Percentiles rank a stretch among this genome's conserved stretches.
These are phyloP conservation scores for Caenorhabditis doughertyi DNA, from an alignment of 2,888 invertebrate genomes.

Conservation along the genomic window DNA sequence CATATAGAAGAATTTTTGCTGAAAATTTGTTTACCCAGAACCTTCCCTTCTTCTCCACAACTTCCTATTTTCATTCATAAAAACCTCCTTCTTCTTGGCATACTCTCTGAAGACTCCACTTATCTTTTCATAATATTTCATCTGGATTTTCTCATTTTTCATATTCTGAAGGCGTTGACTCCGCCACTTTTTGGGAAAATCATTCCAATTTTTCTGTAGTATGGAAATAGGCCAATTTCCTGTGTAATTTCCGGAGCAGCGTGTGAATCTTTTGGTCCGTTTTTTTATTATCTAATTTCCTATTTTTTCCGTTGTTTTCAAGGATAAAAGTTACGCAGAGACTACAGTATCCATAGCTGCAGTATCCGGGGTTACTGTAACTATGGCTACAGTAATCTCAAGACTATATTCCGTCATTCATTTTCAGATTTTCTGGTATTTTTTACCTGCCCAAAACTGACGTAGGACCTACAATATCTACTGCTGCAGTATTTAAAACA, in stretches of 20 bases:
- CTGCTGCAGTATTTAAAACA: no score
- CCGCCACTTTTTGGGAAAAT: not conserved
- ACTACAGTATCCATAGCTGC: not conserved
- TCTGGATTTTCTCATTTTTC: not conserved
- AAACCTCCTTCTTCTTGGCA: not conserved
- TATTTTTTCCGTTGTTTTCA: no score
- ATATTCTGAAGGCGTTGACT: not conserved
- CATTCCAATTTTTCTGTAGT: not conserved
- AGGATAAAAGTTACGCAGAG: no score
- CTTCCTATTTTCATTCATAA: constrained; percentile 51
- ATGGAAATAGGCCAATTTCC: constrained; percentile 24
- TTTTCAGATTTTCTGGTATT: no score
- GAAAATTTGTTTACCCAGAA: constrained; percentile 18
- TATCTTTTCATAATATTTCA: constrained; percentile 15
- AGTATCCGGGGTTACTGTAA: not conserved
- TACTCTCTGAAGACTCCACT: constrained; percentile 4
- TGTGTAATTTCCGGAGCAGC: not conserved
- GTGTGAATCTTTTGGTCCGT: no score
- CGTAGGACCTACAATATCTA: no score
- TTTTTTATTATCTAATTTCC: no score
- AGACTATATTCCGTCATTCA: no score
- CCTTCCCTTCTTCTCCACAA: constrained; percentile 11
- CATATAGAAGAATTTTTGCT: not conserved
- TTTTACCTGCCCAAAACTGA: no score
- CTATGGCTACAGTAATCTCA: constrained; percentile 1